Base-by-base conservation (phyloP, 2,113 vertebrate species). In the Orthonyx spaldingii region DNA sequence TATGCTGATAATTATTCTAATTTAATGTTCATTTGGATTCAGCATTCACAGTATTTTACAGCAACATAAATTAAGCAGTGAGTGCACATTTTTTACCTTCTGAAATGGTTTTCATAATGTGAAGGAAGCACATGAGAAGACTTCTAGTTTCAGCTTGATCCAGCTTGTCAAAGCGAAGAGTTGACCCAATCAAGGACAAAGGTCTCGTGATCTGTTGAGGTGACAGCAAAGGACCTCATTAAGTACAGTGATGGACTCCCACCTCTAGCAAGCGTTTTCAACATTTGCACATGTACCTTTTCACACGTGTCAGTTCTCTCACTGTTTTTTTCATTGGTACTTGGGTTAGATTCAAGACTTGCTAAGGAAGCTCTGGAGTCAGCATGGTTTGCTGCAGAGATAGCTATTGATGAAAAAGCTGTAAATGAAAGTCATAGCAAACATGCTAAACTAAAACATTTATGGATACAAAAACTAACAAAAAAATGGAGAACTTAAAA, bases 71-170 rank as follows among this genome's bases (percentile, higher is more conserved):
- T n/a, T 32, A 83, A 49, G 23, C 5, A 55, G 24, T 0, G 16
- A 53, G 26, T 2, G 16, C 11, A 17, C 6, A 28, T 85, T 79
- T 41, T 94, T 98, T 97, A 99, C 99, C 99, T 94, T 99, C 99
- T 0, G 99, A 99, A 97, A 99, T 98, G 52, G 99, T 99, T 98
- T 99, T 99, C 99, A 99, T 99, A 84, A 99, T 99, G 97, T 99
- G 99, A 90, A 99, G 98, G 97, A 99, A 99, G 90, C 99, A 99
- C 98, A 99, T 98, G 41, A 99, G 98, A 76, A 99, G 98, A 91
- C 99, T 98, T 91, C 99, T 98, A 3, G 99, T 99, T 98, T 99
- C 99, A 13, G 99, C 98, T 93, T 99, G 99, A 98, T 99, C 99
- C 97, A 99, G 96, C 94, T 99, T 99, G 98, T 99, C 99, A 95